Percentiles rank a stretch among this genome's conserved stretches.
Conservation (phyloP, 1,140 invertebrate genomes). For the Temnothorax curvispinosus region DNA sequence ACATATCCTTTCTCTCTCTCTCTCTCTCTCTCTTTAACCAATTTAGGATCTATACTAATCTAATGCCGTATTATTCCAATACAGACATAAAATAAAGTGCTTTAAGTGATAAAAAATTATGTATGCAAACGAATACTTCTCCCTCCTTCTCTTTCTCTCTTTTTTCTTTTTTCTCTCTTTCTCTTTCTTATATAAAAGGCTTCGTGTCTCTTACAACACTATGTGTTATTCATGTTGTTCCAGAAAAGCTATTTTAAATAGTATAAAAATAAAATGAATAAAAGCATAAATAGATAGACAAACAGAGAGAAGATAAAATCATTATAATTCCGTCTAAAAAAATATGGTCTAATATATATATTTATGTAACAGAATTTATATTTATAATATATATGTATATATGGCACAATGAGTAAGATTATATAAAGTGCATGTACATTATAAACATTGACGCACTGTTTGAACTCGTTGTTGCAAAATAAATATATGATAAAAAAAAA, state of each 20-base stretch:
- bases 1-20: background rate
- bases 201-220: background rate
- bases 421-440: too few species aligned
- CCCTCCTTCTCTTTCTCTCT: background rate
- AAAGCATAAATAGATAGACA: background rate
- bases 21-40: background rate
- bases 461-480: background rate
- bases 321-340: background rate
- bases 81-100: background rate
- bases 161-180: too few species aligned
- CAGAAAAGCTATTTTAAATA: slow-evolving; percentile 2
- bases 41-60: background rate
- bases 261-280: background rate
- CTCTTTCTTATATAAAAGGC: background rate
- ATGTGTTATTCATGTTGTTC: slow-evolving; percentile 18
- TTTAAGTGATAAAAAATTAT: background rate
- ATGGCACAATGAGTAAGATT: background rate
- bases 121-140: background rate
- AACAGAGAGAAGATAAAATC: background rate
- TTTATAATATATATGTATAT: too few species aligned
- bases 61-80: background rate
- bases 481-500: background rate
- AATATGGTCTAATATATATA: background rate
- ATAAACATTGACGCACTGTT: background rate
- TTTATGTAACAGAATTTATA: background rate